Evolutionary conservation across 2,888 invertebrate genomes (phyloP).

Genomic region (Zhuqinia jingwanae): DNA sequence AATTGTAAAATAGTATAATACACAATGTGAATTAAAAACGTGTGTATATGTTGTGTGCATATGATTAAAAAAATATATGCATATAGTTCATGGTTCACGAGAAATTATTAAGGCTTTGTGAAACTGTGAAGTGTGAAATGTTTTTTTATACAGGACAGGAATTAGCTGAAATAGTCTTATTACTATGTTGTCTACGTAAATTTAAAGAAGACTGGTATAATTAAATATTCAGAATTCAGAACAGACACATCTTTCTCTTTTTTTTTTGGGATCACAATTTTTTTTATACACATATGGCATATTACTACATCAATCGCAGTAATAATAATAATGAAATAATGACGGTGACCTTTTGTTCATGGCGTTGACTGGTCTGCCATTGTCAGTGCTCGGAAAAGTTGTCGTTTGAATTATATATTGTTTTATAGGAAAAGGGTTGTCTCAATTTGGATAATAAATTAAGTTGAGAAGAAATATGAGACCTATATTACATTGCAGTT

Average conservation of each 20-base stretch:
- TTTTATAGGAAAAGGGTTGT: background rate
- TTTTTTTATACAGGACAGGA: too few relatives aligned
- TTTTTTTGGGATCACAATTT: too few relatives aligned
- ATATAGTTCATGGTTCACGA: constrained; percentile 36
- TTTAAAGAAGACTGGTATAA: constrained; percentile 43
- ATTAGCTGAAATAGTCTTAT: too few relatives aligned
- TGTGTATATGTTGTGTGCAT: too few relatives aligned
- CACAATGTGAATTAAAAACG: too few relatives aligned
- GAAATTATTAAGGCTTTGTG: background rate
- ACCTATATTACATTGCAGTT: too few relatives aligned
- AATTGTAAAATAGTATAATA: constrained; percentile 26
- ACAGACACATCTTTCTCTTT: constrained; percentile 42
- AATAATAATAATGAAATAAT: constrained; percentile 29
- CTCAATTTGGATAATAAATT: background rate
- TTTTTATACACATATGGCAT: too few relatives aligned
- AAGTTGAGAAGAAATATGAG: constrained; percentile 14
- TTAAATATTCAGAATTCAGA: constrained; percentile 42
- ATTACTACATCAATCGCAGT: too few relatives aligned
- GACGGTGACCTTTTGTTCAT: constrained; percentile 36
- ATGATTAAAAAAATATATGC: constrained; percentile 2
- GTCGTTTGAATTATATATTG: constrained; percentile 10
- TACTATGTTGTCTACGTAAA: background rate
- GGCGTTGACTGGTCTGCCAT: constrained; percentile 27
- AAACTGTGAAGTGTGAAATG: too few relatives aligned
- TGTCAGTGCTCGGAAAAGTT: background rate